Base-by-base conservation (phyloP, 2,888 invertebrate genomes). In the Caenorhabditis angaria region DNA sequence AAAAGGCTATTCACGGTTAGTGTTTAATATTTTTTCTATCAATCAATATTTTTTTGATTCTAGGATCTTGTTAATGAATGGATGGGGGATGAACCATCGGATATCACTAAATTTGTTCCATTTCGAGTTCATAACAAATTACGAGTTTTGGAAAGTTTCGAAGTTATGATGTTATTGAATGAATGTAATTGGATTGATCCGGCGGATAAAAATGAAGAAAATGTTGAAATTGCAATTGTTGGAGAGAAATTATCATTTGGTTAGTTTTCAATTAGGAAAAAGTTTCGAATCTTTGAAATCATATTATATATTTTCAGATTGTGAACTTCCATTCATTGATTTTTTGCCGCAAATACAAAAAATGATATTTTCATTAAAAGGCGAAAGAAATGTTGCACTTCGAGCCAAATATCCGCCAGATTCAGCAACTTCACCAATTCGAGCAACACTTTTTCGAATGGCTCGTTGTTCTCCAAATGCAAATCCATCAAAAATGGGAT, bases 161-260 rank as follows among this genome's bases (percentile, higher is more conserved):
- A 79, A 65, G 77, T 79, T 10, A 91, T 97, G 0, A 94, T 95
- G 51, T 90, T 94, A 20, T 93, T 94, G 85, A 99, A 97, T 89
- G 94, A 97, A 88, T 94, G 94, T 88, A 99, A 99, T 89, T 99
- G 97, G 99, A 93, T 99, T 80, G 97, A 99, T 89, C 97, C 97
- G 85, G 78, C 73, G 12, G 79, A 76, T 20, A 72, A 65, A 53
- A 71, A 75, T 20, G 79, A 81, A 20, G 84, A 86, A 56, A 87
- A 87, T 61, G 72, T 82, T 29, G 81, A 81, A 60, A 78, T 77
- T 3, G 83, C 85, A 3, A 77, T 86, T 27, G 82, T 81, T 14
- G 77, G 74, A 53, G 70, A 79, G 24, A 70, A 76, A 41, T 50
- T 75, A 24, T 28, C 41, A 22, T 70, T 75, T 41, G 59, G 65